Evolutionary conservation across 2,113 vertebrate species (phyloP).

Genomic region (Neomonachus schauinslandi): DNA sequence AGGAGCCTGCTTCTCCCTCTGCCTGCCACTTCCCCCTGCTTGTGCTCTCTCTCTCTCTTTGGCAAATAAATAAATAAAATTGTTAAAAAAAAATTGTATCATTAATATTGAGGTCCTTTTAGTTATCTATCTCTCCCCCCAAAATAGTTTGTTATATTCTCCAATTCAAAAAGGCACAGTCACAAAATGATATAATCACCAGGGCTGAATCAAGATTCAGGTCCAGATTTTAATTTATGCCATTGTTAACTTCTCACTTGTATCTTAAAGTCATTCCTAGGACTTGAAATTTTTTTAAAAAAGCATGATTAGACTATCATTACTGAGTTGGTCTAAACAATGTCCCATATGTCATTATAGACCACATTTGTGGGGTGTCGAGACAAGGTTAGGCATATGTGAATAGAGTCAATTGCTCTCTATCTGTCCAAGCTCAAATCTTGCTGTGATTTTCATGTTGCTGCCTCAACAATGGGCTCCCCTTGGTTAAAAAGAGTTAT

Average conservation of each 20-base stretch:
- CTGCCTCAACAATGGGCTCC: conserved; percentile 79
- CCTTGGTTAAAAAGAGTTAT: conserved; percentile 77
- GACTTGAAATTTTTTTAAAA: neutral
- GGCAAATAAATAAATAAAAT: no score
- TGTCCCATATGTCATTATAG: conserved; percentile 48
- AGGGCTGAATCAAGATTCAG: neutral
- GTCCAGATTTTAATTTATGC: conserved; percentile 23
- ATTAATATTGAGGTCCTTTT: neutral
- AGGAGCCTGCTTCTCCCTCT: no score
- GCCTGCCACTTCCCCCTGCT: no score
- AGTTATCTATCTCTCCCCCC: neutral
- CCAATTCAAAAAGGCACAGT: conserved; percentile 20
- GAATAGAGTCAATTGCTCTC: conserved; percentile 74
- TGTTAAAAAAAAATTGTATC: conserved; percentile 27
- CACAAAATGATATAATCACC: neutral
- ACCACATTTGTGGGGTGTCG: conserved; percentile 39
- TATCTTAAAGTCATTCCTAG: conserved; percentile 39
- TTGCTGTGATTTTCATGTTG: conserved; percentile 78
- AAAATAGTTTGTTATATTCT: neutral
- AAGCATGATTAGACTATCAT: conserved; percentile 54
- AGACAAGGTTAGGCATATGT: conserved; percentile 52
- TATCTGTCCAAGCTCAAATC: conserved; percentile 77
- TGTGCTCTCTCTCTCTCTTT: no score
- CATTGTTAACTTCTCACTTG: conserved; percentile 39
- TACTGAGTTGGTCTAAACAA: conserved; percentile 68